Evolutionary conservation across 1,140 invertebrate species (phyloP), one percentile per base, ranked within the genome.

Genomic region (Papilio aristodemus): DNA sequence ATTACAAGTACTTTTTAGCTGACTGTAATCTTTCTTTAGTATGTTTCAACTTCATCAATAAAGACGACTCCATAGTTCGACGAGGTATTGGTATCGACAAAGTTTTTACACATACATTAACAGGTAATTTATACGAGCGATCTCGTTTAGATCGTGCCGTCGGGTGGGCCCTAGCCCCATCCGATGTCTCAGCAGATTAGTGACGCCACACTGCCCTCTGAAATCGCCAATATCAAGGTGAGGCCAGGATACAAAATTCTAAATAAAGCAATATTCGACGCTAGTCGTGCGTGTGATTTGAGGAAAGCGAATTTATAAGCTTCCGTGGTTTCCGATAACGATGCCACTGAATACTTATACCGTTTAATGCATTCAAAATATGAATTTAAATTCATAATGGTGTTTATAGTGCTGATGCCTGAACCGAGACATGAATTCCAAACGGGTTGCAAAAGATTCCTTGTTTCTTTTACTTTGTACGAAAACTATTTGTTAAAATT

Each of bases 191-290:
- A 64, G 27, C 72, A 68, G 74, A 80, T 84, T 84, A 84, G 58
- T 78, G 37, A 68, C 81, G 71, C 68, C 50, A 73, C 75, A 75
- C 62, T 70, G 77, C 50, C 67, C 71, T 66, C 77, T 73, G 67
- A 70, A 76, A 71, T 72, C 64, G 68, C 74, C 73, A 67, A 82
- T 74, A 76, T 75, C 77, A 78, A 83, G 80, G 78, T 74, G 69
- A 72, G 68, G 68, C 64, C 68, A 75, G 72, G 59, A 72, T 77
- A 69, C 77, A 67, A 77, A 78, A 76, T 75, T 75, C 75, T 78
- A 81, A 83, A 83, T 83, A 81, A 76, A 81, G 75, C 79, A 81
- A 83, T 77, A 79, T 73, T 73, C 50, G 50, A 22, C 71, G 72
- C 67, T 68, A 73, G 71, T 76, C 75, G 78, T 70, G 74, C 77